Evolutionary conservation across 2,888 invertebrate species (phyloP).

Genomic region (Drosophila aldrichi): DNA sequence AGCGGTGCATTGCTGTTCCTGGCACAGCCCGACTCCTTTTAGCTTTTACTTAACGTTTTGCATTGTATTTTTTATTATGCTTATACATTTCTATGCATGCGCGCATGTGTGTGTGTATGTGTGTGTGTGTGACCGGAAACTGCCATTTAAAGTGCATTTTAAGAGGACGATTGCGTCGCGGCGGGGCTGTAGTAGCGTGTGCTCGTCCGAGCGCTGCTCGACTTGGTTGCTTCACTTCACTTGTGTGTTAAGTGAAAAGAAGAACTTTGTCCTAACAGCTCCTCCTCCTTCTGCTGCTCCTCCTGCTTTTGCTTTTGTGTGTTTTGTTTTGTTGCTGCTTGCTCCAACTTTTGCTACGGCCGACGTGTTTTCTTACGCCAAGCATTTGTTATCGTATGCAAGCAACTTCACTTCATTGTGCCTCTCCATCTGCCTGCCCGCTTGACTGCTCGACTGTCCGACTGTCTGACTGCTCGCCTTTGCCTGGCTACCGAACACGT

Average conservation of each 20-base stretch:
- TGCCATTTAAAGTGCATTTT: constrained; percentile 84
- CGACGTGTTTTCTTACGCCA: constrained; percentile 30
- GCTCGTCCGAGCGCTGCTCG: constrained; percentile 44
- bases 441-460: not conserved
- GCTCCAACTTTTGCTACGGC: not conserved
- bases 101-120: constrained; percentile 14
- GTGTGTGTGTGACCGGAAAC: constrained; percentile 80
- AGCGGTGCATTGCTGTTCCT: constrained; percentile 79
- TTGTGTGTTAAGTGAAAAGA: constrained; percentile 68
- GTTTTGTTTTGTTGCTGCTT: not conserved
- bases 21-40: constrained; percentile 73
- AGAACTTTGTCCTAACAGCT: constrained; percentile 52
- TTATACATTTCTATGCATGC: constrained; percentile 57
- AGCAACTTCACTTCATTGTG: constrained; percentile 49
- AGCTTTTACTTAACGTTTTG: constrained; percentile 62
- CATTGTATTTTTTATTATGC: constrained; percentile 68
- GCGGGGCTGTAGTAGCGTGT: constrained; percentile 46
- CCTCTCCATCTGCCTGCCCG: constrained; percentile 16
- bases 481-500: constrained; percentile 36
- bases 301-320: not conserved
- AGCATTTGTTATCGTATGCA: constrained; percentile 43
- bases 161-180: constrained; percentile 69
- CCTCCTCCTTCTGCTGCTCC: constrained; percentile 8
- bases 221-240: constrained; percentile 61
- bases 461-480: not conserved